Base-by-base conservation (phyloP, 2,113 vertebrate genomes). In the Apistogramma diplotaenia region DNA sequence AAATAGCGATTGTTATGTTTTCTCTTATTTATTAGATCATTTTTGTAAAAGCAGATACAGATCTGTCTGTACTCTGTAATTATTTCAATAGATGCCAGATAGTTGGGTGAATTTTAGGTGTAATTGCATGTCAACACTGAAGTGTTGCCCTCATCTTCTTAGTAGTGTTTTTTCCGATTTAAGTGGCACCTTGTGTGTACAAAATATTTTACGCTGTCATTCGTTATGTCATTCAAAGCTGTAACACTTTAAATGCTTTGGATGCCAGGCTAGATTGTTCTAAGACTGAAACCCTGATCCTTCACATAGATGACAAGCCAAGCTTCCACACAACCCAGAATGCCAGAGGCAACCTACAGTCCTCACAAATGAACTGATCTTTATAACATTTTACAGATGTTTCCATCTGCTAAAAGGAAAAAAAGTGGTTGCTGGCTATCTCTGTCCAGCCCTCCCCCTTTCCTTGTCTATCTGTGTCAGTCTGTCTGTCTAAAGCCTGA, bases 321-420 rank as follows among this genome's bases (percentile, higher is more conserved):
- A 79, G 76, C 71, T 29, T 76, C 72, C 16, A 37, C 59, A 57
- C 62, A 74, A 57, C 49, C 70, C 79, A 29, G 2, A 62, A 12
- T 2, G 25, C 79, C 76, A 21, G 46, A 37, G 82, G 82, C 43
- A 43, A 40, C 77, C 74, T 29, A 16, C 12, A 67, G 60, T 84
- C 81, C 75, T 78, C 77, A 79, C 71, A 62, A 71, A 81, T 72
- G 40, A 21, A 56, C 53, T 15, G n/a, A 51, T 65, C 55, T 71
- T 74, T 65, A 43, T 61, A 76, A 53, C 49, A 25, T 60, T 80
- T 86, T 84, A 82, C 78, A 89, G 79, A 86, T 89, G 83, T 78
- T 89, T 87, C 81, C 29, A 8, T 61, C 56, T 56, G 12, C 58
- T 67, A 43, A 62, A 74, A 62, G 29, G 89, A 81, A 78, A 37